Conservation (phyloP, 1,140 invertebrate genomes). For the Caenorhabditis brenneri region DNA sequence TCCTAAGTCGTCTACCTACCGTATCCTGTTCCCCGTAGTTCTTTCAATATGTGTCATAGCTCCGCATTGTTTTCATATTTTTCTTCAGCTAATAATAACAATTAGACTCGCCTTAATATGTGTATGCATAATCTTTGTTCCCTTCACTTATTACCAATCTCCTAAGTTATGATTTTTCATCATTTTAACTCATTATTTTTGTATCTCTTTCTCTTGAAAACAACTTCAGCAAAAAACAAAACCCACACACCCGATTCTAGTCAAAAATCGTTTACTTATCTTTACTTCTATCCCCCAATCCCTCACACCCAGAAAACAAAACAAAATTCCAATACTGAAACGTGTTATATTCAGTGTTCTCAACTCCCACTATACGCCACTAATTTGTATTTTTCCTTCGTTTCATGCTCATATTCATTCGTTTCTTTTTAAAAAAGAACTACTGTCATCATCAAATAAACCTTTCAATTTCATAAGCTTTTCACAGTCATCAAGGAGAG, state of each 20-base stretch:
- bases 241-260: neutral
- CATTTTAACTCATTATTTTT: neutral
- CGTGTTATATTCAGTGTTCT: slow-evolving; percentile 31
- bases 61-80: neutral
- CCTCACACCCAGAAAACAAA: neutral
- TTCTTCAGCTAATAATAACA: neutral
- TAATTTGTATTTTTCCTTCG: neutral
- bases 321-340: slow-evolving; percentile 34
- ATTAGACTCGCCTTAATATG: slow-evolving; percentile 12
- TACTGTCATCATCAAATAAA: neutral
- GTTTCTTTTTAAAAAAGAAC: too few relatives aligned
- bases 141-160: neutral
- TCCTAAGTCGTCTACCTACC: neutral
- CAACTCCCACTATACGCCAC: neutral
- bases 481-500: neutral
- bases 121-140: slow-evolving; percentile 10
- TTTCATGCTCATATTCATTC: neutral
- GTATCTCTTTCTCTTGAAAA: neutral
- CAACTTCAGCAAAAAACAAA: slow-evolving; percentile 27
- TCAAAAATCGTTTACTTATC: neutral
- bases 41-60: slow-evolving; percentile 7
- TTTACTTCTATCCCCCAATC: neutral
- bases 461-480: neutral
- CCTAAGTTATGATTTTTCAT: slow-evolving; percentile 8
- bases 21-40: neutral